A percentile compares a stretch with the other conserved stretches of the same genome.
Evolutionary conservation across 2,888 invertebrate species (phyloP).

Genomic region (Pseudoips prasinana): DNA sequence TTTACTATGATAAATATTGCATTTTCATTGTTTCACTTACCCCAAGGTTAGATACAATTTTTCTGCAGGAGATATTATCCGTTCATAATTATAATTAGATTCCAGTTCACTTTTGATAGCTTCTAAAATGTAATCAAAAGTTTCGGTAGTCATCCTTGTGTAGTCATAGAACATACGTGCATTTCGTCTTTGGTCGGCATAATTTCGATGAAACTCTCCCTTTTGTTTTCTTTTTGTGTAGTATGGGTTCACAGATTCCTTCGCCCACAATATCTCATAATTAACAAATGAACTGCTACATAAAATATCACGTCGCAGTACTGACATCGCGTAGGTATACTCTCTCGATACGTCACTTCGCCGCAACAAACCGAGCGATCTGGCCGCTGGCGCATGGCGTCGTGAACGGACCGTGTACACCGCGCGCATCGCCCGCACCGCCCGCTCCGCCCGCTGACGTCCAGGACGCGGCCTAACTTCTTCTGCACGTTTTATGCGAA

Average conservation of each 20-base stretch:
- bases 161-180: slow-evolving; percentile 11
- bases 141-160: slow-evolving; percentile 12
- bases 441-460: no score
- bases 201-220: slow-evolving; percentile 22
- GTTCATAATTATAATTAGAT: slow-evolving; percentile 6
- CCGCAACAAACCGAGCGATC: slow-evolving; percentile 18
- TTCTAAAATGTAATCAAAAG: slow-evolving; percentile 11
- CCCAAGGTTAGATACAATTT: slow-evolving; percentile 12
- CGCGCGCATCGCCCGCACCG: no score
- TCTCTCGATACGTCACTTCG: slow-evolving; percentile 11
- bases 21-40: slow-evolving; percentile 15
- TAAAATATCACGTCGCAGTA: no score
- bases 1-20: slow-evolving; percentile 13
- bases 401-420: no score
- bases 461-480: no score
- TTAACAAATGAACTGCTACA: no score
- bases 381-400: no score
- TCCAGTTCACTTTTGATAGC: slow-evolving; percentile 12
- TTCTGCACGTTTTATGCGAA: no score
- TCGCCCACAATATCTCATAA: no score
- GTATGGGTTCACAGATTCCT: slow-evolving; percentile 12
- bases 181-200: slow-evolving; percentile 23
- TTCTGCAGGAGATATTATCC: slow-evolving; percentile 10
- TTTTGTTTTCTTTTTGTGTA: slow-evolving; percentile 14
- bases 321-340: no score